Evolutionary conservation across 2,113 vertebrate genomes (phyloP).

Genomic region (Puntigrus tetrazona): DNA sequence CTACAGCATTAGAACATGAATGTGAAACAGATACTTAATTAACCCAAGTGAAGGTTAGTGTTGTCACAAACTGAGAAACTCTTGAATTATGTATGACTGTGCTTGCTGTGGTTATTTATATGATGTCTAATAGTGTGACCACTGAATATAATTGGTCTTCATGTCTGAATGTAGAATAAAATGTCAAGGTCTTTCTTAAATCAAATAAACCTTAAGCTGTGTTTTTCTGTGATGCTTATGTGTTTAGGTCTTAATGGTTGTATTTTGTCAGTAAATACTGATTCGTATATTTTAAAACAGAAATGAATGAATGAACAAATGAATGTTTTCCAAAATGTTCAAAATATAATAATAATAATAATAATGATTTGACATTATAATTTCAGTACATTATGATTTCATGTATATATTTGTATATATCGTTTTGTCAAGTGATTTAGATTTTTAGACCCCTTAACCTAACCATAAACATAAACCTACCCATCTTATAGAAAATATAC

Average conservation of each 20-base stretch:
- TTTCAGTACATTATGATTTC: neutral
- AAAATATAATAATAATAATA: neutral
- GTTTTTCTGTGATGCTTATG: neutral
- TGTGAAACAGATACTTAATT: conserved; percentile 51
- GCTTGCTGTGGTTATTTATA: conserved; percentile 32
- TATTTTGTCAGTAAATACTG: neutral
- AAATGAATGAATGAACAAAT: no score
- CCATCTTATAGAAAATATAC: no score
- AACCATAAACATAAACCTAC: no score
- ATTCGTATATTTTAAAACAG: no score
- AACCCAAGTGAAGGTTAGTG: conserved; percentile 48
- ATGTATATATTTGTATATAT: no score
- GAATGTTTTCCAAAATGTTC: neutral
- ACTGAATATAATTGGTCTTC: conserved; percentile 54
- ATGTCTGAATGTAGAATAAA: conserved; percentile 45
- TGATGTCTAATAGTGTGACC: conserved; percentile 38
- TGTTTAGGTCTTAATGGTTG: neutral
- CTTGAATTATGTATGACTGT: conserved; percentile 53
- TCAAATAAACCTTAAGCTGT: conserved; percentile 29
- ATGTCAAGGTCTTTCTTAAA: conserved; percentile 49
- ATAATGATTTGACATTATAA: neutral
- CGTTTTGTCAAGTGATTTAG: no score
- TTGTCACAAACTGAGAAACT: conserved; percentile 50
- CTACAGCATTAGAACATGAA: conserved; percentile 42
- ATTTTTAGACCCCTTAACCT: no score